These are phyloP conservation scores for Trematomus loennbergii DNA, from an alignment of 2,113 vertebrate genomes.

Conservation along the genomic window DNA sequence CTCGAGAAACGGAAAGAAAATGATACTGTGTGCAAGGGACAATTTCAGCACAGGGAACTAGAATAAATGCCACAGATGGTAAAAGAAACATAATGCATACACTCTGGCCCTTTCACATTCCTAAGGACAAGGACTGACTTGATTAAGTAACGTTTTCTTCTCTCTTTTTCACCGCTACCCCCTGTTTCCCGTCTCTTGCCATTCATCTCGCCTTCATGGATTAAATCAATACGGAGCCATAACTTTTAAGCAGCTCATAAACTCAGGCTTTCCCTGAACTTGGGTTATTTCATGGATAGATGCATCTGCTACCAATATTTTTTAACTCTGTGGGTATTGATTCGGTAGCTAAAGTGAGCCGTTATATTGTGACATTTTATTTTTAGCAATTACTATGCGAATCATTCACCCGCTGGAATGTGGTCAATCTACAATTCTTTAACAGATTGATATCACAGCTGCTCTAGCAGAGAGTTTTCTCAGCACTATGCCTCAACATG, in stretches of 20 bases:
- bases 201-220: slow-evolving; percentile 31
- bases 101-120: background rate
- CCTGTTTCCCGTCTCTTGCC: background rate
- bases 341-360: slow-evolving; percentile 25
- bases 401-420: slow-evolving; percentile 20
- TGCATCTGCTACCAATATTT: slow-evolving; percentile 18
- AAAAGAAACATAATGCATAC: background rate
- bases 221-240: slow-evolving; percentile 43
- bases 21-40: slow-evolving; percentile 9
- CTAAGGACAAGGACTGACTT: slow-evolving; percentile 7
- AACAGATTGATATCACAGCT: slow-evolving; percentile 43
- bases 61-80: slow-evolving; percentile 22
- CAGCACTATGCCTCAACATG: background rate
- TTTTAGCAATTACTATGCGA: slow-evolving; percentile 30
- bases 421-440: slow-evolving; percentile 9
- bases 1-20: slow-evolving; percentile 19
- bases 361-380: slow-evolving; percentile 29
- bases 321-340: slow-evolving; percentile 48
- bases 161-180: background rate
- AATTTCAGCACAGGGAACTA: background rate
- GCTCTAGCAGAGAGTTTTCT: slow-evolving; percentile 10
- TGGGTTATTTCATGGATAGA: slow-evolving; percentile 13
- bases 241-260: slow-evolving; percentile 40
- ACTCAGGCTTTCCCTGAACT: background rate
- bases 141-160: slow-evolving; percentile 2